Conservation (phyloP, 2,797 vertebrate genomes). For the Chiloscyllium punctatum region DNA sequence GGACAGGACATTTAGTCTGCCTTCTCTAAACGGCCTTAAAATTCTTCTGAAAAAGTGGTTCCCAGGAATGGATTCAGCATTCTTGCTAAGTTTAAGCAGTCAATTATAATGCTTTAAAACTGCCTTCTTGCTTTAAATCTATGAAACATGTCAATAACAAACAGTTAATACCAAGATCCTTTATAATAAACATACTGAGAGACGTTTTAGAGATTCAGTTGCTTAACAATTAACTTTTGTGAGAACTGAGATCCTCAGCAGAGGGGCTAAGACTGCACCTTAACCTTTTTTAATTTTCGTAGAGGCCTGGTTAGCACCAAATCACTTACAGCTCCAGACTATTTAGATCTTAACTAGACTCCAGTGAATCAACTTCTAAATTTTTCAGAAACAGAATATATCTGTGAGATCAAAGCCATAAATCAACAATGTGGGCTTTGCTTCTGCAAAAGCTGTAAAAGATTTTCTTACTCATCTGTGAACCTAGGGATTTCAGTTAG, state of each 20-base stretch:
- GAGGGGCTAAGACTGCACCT: background rate
- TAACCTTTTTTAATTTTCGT: background rate
- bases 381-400: background rate
- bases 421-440: background rate
- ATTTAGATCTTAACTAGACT: background rate
- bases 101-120: background rate
- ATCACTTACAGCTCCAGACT: background rate
- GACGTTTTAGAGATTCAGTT: background rate
- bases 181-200: background rate
- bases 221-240: background rate
- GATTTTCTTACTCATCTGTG: background rate
- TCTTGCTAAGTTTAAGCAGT: background rate
- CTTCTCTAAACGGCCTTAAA: background rate
- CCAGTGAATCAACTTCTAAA: background rate
- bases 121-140: background rate
- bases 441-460: background rate
- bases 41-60: background rate
- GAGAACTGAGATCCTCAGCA: background rate
- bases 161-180: background rate
- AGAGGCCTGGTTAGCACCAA: background rate
- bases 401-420: background rate
- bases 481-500: background rate
- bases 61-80: background rate
- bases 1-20: background rate
- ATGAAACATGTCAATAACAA: background rate